These are phyloP conservation scores for Caenorhabditis parvicauda DNA, from an alignment of 2,888 invertebrate species.

Conservation along the genomic window DNA sequence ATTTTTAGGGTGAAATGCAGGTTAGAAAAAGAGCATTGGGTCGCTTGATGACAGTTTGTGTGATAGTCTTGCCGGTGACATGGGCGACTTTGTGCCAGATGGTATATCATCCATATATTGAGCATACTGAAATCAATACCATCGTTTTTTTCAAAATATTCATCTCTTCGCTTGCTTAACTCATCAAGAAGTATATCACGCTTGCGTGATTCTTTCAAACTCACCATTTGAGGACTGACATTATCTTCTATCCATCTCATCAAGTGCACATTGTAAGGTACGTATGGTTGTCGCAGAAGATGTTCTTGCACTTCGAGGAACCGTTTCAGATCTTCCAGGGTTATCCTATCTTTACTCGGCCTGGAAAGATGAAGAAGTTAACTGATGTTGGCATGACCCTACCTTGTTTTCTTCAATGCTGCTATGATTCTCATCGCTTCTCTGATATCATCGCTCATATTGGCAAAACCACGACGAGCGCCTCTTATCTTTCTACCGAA, in stretches of 20 bases:
- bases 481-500: slow-evolving; percentile 58
- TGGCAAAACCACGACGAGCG: slow-evolving; percentile 57
- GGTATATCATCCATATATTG: slow-evolving; percentile 52
- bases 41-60: slow-evolving; percentile 50
- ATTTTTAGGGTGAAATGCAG: background rate
- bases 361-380: slow-evolving; percentile 21
- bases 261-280: slow-evolving; percentile 61
- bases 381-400: background rate
- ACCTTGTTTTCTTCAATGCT: slow-evolving; percentile 61
- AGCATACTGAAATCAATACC: slow-evolving; percentile 43
- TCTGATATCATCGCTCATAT: slow-evolving; percentile 62
- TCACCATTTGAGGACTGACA: slow-evolving; percentile 40
- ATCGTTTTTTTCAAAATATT: background rate
- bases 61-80: slow-evolving; percentile 39
- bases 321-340: slow-evolving; percentile 61
- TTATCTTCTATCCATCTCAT: slow-evolving; percentile 62
- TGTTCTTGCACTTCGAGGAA: slow-evolving; percentile 62
- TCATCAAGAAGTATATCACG: slow-evolving; percentile 5
- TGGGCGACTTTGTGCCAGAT: slow-evolving; percentile 38
- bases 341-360: slow-evolving; percentile 60
- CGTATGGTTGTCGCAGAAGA: slow-evolving; percentile 57
- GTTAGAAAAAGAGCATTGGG: slow-evolving; percentile 51
- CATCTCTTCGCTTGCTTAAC: background rate
- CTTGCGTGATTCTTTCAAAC: slow-evolving; percentile 13
- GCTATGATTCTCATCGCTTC: slow-evolving; percentile 63